Base-by-base conservation (phyloP, 2,888 invertebrate species). In the Pycnomerus fuliginosus region DNA sequence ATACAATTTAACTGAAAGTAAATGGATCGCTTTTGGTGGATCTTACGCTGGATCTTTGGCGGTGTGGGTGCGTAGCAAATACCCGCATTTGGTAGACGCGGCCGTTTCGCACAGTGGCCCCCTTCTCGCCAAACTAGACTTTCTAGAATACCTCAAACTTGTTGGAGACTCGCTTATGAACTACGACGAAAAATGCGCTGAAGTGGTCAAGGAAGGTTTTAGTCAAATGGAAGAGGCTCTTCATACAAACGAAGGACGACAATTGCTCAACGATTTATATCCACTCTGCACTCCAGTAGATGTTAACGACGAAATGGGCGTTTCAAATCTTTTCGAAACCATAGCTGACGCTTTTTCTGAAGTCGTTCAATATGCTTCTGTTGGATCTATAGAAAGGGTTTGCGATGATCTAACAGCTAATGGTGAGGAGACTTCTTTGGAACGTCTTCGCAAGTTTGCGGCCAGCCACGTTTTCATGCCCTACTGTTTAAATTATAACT, bases 21-120 rank as follows among this genome's bases (percentile, higher is more conserved):
- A 88, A 70, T 95, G 94, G 92, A 85, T 97, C 50, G 85, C 85
- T 1, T 96, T 97, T 69, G 97, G 97, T 8, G 97, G 97, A 2
- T 95, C 94, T 0, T 97, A 97, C 69, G 87, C 96, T 1, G 96
- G 95, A 1, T 89, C 91, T 0, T 72, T 97, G 56, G 90, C 94
- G 2, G 95, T 95, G 2, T 97, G 97, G 96, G 67, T 84, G 39
- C 74, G 95, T 28, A 73, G 84, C 35, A 94, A 93, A 69, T 96
- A 93, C 72, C 94, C 96, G 0, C 85, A 91, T 71, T 76, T 94
- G 14, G 83, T 94, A 1, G 77, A 86, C 66, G 94, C 86, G 1
- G 83, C 95, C 3, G 83, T 96, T 32, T 93, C 94, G 4, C 82
- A 90, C 0, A 94, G 93, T 75, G 95, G 91, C 0, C 96, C 96